phyloP scores from a whole-genome alignment of 2,113 vertebrate species.

The Polyodon spathula region DNA sequence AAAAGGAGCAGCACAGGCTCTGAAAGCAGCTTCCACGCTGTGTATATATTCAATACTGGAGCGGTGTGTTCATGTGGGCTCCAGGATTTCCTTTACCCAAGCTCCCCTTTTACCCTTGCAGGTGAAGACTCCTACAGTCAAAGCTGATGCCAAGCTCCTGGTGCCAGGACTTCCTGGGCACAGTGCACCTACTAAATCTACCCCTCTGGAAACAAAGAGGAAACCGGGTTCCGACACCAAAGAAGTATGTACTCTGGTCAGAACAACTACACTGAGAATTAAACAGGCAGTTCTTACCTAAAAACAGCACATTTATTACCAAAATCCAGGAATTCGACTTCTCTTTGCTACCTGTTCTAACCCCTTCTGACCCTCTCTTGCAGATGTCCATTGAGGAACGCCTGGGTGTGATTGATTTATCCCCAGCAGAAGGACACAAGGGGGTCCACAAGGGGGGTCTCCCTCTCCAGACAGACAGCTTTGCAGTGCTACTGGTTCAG shows the following conservation, averaged over 20 bases:
- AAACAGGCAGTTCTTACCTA: too few relatives aligned
- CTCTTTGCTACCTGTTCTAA: neutral
- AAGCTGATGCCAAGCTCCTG: slow-evolving; percentile 70
- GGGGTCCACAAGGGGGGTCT: slow-evolving; percentile 52
- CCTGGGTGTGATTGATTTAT: slow-evolving; percentile 76
- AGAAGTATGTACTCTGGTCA: too few relatives aligned
- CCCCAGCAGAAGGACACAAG: slow-evolving; percentile 32
- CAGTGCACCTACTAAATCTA: slow-evolving; percentile 59
- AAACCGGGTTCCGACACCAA: slow-evolving; percentile 57
- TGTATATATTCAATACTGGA: too few relatives aligned
- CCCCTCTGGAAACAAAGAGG: slow-evolving; percentile 59
- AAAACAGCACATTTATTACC: too few relatives aligned
- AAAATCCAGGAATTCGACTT: too few relatives aligned
- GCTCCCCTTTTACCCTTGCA: too few relatives aligned
- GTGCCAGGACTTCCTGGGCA: slow-evolving; percentile 90
- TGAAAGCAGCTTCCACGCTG: too few relatives aligned
- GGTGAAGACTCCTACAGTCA: slow-evolving; percentile 83
- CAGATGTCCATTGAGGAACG: slow-evolving; percentile 85
- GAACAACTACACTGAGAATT: too few relatives aligned
- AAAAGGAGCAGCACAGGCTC: too few relatives aligned
- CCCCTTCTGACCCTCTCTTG: slow-evolving; percentile 5
- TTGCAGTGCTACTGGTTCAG: slow-evolving; percentile 79
- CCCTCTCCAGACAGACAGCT: slow-evolving; percentile 77
- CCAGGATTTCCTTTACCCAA: too few relatives aligned
- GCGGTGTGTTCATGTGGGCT: too few relatives aligned